A percentile compares a stretch with the other conserved stretches of the same genome.
Conservation (phyloP, 2,113 vertebrate genomes). For the Cettia cetti region DNA sequence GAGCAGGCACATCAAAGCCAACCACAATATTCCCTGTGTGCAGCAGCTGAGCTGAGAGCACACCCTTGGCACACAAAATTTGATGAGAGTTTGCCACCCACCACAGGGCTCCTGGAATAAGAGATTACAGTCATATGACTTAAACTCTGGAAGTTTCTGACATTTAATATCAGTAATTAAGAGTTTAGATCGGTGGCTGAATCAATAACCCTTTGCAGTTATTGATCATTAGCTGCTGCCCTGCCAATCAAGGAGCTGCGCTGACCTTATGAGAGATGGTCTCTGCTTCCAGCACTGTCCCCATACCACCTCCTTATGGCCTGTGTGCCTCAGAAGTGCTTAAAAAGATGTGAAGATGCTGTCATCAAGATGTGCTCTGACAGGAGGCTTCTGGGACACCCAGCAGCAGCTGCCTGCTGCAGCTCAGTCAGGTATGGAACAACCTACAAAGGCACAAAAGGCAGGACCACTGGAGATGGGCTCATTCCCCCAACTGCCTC, state of each 20-base stretch:
- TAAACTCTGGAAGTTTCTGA: constrained; percentile 48
- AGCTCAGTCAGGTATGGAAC: neutral
- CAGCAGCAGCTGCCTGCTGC: neutral
- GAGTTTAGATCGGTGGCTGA: constrained; percentile 48
- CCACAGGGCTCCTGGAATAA: neutral
- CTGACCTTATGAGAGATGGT: constrained; percentile 14
- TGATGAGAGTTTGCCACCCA: neutral
- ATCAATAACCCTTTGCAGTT: constrained; percentile 64
- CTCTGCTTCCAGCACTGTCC: neutral
- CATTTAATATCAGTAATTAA: constrained; percentile 73
- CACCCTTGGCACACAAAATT: neutral
- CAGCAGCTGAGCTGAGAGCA: neutral
- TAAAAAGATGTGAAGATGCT: neutral
- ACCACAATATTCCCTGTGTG: neutral
- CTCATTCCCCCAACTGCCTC: neutral
- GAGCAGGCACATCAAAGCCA: neutral
- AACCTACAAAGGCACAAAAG: neutral
- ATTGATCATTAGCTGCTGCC: constrained; percentile 45
- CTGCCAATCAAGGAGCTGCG: constrained; percentile 23
- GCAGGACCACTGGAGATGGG: neutral
- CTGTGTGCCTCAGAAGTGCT: neutral
- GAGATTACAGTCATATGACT: constrained; percentile 10
- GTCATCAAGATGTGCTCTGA: neutral
- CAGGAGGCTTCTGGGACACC: neutral
- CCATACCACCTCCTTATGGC: neutral